Conservation (phyloP, 2,797 vertebrate genomes). For the Melanogrammus aeglefinus region DNA sequence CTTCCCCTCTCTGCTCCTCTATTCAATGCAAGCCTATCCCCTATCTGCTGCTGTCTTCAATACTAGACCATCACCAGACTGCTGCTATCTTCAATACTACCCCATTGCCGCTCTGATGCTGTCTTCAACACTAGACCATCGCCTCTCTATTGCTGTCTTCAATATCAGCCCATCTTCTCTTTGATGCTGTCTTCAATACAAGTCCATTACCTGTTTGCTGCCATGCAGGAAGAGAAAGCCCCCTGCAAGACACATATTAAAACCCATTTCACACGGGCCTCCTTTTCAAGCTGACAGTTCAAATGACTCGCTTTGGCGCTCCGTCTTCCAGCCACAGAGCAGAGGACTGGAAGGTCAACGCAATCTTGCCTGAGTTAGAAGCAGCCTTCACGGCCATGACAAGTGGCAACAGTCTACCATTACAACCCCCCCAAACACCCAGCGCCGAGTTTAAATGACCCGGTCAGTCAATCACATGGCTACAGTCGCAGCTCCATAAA, state of each 20-base stretch:
- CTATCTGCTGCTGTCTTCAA: too few relatives aligned
- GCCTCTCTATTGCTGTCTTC: too few relatives aligned
- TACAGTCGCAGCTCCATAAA: conserved; percentile 66
- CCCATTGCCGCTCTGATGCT: too few relatives aligned
- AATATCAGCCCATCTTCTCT: too few relatives aligned
- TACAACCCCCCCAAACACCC: conserved; percentile 68
- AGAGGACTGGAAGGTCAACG: conserved; percentile 34
- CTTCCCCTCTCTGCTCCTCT: not conserved
- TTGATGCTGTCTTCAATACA: too few relatives aligned
- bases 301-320: conserved; percentile 40
- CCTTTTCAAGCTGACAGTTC: conserved; percentile 32
- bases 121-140: too few relatives aligned
- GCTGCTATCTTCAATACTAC: too few relatives aligned
- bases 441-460: conserved; percentile 55
- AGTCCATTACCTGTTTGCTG: too few relatives aligned
- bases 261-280: conserved; percentile 24
- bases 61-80: too few relatives aligned
- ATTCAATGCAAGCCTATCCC: too few relatives aligned
- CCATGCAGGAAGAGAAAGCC: not conserved
- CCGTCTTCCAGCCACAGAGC: conserved; percentile 39
- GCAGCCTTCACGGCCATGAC: conserved; percentile 54
- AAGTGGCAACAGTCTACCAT: conserved; percentile 58
- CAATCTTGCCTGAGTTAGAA: conserved; percentile 64
- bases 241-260: not conserved
- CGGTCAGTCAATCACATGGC: conserved; percentile 63